These are phyloP conservation scores for Glomeris maerens DNA, from an alignment of 1,140 invertebrate genomes.

Conservation along the genomic window DNA sequence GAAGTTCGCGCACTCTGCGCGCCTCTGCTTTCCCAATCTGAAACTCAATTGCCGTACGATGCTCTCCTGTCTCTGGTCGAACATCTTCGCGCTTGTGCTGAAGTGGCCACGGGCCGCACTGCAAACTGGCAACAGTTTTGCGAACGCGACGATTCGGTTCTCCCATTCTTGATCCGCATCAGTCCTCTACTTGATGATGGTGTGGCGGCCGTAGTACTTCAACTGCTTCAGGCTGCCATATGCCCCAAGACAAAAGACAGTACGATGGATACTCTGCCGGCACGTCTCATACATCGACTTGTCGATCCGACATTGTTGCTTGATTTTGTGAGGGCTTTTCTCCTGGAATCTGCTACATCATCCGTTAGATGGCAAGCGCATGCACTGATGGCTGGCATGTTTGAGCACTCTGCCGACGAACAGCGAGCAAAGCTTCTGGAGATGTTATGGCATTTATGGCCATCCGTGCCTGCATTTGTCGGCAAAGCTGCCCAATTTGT, in stretches of 20 bases:
- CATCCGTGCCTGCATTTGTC: slow-evolving; percentile 74
- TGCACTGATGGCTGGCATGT: slow-evolving; percentile 65
- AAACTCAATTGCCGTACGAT: slow-evolving; percentile 72
- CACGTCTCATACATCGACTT: too few species aligned
- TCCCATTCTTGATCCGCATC: slow-evolving; percentile 61
- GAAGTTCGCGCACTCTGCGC: not conserved
- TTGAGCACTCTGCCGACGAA: slow-evolving; percentile 57
- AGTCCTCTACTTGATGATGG: slow-evolving; percentile 80
- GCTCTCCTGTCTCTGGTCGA: slow-evolving; percentile 83
- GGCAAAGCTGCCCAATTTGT: slow-evolving; percentile 90
- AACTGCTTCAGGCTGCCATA: slow-evolving; percentile 73
- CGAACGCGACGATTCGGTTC: slow-evolving; percentile 49
- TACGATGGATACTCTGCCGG: too few species aligned
- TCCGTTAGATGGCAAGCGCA: slow-evolving; percentile 92
- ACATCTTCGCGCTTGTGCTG: slow-evolving; percentile 83
- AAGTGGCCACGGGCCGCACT: slow-evolving; percentile 78
- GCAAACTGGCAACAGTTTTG: slow-evolving; percentile 93
- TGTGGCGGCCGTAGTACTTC: slow-evolving; percentile 76
- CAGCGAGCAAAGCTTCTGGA: slow-evolving; percentile 68
- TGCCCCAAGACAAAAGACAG: slow-evolving; percentile 44
- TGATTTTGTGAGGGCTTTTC: slow-evolving; percentile 75
- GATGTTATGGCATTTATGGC: slow-evolving; percentile 82
- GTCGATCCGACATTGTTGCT: slow-evolving; percentile 20
- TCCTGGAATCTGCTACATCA: slow-evolving; percentile 84
- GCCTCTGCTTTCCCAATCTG: too few species aligned